Evolutionary conservation across 2,797 vertebrate genomes (phyloP).

Genomic region (Gambusia yucatana): DNA sequence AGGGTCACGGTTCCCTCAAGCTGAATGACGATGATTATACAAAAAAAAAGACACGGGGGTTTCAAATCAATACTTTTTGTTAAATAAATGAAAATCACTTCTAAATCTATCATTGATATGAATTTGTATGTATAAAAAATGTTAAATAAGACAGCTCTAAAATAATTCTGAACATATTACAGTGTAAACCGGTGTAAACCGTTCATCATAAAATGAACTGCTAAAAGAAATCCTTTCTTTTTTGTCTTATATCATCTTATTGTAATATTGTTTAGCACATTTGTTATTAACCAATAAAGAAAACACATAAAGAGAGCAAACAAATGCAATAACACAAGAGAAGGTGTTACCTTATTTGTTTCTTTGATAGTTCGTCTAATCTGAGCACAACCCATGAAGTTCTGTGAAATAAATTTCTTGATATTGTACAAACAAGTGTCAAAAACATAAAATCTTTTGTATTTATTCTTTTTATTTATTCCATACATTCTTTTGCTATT

Average conservation of each 20-base stretch:
- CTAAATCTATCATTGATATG: not conserved
- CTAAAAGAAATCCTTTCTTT: not conserved
- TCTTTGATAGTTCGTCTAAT: not conserved
- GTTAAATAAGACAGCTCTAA: not conserved
- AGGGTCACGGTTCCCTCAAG: not conserved
- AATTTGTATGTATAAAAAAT: not conserved
- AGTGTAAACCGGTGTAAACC: not conserved
- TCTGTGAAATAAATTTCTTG: not conserved
- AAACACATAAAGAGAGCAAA: not conserved
- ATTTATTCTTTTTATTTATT: not conserved
- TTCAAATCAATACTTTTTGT: not conserved
- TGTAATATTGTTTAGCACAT: not conserved
- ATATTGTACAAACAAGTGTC: not conserved
- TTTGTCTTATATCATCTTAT: not conserved
- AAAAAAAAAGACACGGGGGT: not conserved
- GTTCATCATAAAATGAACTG: not conserved
- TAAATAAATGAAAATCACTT: not conserved
- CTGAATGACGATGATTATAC: not conserved
- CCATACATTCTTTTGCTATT: not conserved
- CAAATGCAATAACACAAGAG: not conserved
- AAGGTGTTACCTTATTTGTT: not conserved
- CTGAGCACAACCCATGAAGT: not conserved
- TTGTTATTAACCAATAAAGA: not conserved
- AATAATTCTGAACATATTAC: not conserved
- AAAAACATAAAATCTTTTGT: not conserved